Percentiles rank a stretch among this genome's conserved stretches.
These are phyloP conservation scores for Tridacna crocea DNA, from an alignment of 2,888 invertebrate genomes.

Conservation along the genomic window DNA sequence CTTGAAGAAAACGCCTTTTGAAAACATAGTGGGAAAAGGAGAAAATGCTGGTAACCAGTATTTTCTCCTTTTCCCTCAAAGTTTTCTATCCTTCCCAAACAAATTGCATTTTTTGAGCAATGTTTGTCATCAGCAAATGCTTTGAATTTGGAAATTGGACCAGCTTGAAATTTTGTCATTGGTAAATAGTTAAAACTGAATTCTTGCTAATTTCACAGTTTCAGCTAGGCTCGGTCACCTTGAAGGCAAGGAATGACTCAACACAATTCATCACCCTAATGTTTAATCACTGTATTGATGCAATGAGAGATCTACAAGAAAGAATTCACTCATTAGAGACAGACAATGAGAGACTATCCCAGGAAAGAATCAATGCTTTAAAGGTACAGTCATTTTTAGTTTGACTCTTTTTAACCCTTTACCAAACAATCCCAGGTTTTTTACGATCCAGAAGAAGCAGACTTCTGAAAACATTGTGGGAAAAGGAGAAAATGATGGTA, in stretches of 20 bases:
- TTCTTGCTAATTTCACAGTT: conserved; percentile 62
- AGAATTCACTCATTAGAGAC: conserved; percentile 70
- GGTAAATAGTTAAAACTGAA: not conserved
- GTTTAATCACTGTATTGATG: conserved; percentile 71
- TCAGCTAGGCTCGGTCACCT: conserved; percentile 71
- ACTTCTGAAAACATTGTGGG: not conserved
- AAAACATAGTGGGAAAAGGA: too few relatives aligned
- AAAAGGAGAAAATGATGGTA: not conserved
- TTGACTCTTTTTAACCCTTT: not conserved
- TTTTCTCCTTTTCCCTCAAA: too few relatives aligned
- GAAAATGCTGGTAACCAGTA: too few relatives aligned
- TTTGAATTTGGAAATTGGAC: not conserved
- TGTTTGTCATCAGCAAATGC: not conserved
- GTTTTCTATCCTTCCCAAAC: too few relatives aligned
- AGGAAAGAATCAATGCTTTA: conserved; percentile 76
- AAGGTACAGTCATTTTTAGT: conserved; percentile 61
- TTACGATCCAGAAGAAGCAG: too few relatives aligned
- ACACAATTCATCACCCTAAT: conserved; percentile 63
- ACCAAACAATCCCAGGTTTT: not conserved
- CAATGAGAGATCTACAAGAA: conserved; percentile 60
- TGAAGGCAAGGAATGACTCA: conserved; percentile 63
- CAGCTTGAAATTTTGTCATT: not conserved
- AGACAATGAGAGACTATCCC: conserved; percentile 77
- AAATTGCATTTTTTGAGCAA: too few relatives aligned
- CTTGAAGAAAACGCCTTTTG: too few relatives aligned